Percentiles rank a stretch among this genome's conserved stretches.
Evolutionary conservation across 2,888 invertebrate genomes (phyloP).

Genomic region (Poecilobothrus nobilitatus): DNA sequence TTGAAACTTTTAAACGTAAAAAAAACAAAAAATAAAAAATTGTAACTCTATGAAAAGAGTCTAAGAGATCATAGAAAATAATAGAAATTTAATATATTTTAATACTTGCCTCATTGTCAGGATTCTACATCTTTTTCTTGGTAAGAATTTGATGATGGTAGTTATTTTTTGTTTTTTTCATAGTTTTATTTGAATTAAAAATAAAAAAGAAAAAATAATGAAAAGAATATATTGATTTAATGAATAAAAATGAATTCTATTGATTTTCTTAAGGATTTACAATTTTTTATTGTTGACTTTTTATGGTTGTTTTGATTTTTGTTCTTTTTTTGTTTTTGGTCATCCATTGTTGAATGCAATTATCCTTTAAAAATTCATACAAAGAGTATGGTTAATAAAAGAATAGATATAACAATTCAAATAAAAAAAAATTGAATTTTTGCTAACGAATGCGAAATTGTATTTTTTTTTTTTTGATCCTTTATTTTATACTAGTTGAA

Average conservation of each 20-base stretch:
- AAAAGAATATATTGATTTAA: not conserved
- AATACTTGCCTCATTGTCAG: not conserved
- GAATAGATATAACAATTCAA: too few species aligned
- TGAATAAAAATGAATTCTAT: not conserved
- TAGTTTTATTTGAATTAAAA: too few species aligned
- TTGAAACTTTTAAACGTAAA: too few species aligned
- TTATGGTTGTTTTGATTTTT: too few species aligned
- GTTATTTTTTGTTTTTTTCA: not conserved
- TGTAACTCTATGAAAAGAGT: too few species aligned
- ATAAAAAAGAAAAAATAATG: too few species aligned
- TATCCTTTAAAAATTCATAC: not conserved
- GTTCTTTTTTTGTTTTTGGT: not conserved
- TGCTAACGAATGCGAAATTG: not conserved
- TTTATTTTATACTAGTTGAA: too few species aligned
- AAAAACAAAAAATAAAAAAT: too few species aligned
- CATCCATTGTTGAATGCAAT: conserved; percentile 4
- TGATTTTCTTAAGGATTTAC: not conserved
- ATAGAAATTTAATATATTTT: not conserved
- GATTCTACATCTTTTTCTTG: not conserved
- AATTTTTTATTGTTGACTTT: not conserved
- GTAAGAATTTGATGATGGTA: not conserved
- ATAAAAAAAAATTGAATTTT: not conserved
- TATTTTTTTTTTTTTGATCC: too few species aligned
- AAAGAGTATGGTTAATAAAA: too few species aligned
- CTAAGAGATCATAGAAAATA: too few species aligned